phyloP scores from a whole-genome alignment of 2,113 vertebrate genomes.

The Mobula hypostoma region DNA sequence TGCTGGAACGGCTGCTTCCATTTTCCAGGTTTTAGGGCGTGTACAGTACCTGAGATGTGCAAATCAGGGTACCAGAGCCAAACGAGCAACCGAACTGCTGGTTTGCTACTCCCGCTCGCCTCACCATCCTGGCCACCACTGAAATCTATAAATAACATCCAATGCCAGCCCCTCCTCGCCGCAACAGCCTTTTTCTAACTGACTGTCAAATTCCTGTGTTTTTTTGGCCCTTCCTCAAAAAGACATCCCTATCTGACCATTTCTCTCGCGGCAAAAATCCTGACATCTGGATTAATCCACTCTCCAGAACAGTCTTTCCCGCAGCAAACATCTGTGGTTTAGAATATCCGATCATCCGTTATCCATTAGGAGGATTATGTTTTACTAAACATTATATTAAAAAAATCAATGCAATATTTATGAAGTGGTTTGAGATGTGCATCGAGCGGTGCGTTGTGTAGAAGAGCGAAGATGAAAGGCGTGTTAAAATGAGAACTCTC shows the following conservation, averaged over 20 bases:
- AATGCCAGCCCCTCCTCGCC: background rate
- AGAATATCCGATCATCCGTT: slow-evolving; percentile 29
- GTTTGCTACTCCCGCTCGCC: background rate
- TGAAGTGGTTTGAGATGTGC: slow-evolving; percentile 1
- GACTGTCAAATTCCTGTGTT: background rate
- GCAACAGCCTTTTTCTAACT: background rate
- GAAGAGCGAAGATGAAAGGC: background rate
- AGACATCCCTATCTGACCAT: too few relatives aligned
- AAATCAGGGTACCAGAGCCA: background rate
- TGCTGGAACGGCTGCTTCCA: background rate
- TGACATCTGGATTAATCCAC: slow-evolving; percentile 29
- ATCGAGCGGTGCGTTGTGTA: background rate
- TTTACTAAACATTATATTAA: background rate
- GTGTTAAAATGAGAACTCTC: background rate
- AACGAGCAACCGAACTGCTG: background rate
- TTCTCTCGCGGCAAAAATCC: background rate
- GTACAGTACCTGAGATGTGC: background rate
- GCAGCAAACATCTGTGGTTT: background rate
- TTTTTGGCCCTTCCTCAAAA: too few relatives aligned
- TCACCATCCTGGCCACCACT: background rate
- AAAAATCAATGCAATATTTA: slow-evolving; percentile 4
- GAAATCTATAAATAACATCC: background rate
- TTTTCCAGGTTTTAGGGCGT: background rate
- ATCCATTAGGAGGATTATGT: slow-evolving; percentile 34
- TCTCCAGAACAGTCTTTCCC: background rate